A percentile compares a stretch with the other conserved stretches of the same genome.
These are phyloP conservation scores for Yponomeuta plumbellus DNA, from an alignment of 2,888 invertebrate genomes.

Conservation along the genomic window DNA sequence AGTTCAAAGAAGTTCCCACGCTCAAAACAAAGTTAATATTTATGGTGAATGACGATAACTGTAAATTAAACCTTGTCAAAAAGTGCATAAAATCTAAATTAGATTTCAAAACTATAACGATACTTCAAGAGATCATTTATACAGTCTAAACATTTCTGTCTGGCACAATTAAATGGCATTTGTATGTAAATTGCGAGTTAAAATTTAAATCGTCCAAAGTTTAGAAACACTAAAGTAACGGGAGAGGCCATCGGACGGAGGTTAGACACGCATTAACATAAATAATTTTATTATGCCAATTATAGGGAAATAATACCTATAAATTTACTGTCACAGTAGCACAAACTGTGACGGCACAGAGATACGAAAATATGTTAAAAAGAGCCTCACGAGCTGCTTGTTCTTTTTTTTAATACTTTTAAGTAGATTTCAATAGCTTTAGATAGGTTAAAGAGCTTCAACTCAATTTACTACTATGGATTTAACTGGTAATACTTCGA, in stretches of 20 bases:
- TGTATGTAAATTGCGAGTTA: constrained; percentile 8
- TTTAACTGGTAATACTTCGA: too few relatives aligned
- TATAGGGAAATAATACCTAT: constrained; percentile 21
- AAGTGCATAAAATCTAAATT: constrained; percentile 6
- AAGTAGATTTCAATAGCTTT: too few relatives aligned
- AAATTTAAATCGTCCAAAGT: constrained; percentile 8
- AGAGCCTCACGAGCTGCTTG: too few relatives aligned
- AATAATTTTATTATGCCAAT: constrained; percentile 24
- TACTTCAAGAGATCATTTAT: constrained; percentile 5
- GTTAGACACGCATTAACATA: constrained; percentile 17
- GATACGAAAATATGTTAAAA: too few relatives aligned
- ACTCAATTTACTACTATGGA: too few relatives aligned
- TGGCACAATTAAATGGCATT: constrained; percentile 11
- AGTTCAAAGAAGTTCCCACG: background rate
- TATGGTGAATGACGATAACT: background rate
- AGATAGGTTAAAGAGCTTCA: too few relatives aligned
- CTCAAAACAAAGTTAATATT: background rate
- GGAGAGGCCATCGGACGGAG: constrained; percentile 14
- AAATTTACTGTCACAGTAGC: constrained; percentile 15
- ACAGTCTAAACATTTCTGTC: constrained; percentile 2
- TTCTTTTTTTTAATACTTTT: too few relatives aligned
- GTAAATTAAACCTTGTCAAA: background rate
- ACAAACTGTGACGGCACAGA: background rate
- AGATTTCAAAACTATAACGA: constrained; percentile 8
- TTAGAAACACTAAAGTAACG: constrained; percentile 13